Evolutionary conservation across 2,888 invertebrate genomes (phyloP), one percentile per base, ranked within the genome.

Genomic region (Amphimallon solstitiale): DNA sequence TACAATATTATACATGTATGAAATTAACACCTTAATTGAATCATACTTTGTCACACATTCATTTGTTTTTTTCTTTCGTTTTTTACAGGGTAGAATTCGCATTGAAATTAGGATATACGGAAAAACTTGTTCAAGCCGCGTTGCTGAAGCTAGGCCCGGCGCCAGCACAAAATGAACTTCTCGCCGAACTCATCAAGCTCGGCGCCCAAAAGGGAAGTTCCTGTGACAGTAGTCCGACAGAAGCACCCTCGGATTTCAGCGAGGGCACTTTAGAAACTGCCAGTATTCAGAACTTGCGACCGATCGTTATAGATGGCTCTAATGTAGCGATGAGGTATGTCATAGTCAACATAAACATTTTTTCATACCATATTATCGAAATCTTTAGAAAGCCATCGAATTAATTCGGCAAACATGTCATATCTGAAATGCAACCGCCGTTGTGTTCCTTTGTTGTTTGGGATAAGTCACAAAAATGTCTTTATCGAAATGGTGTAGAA

Each of bases 241-340:
- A 81, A 46, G 78, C 77, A 54, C 62, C 73, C 51, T 60, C 74
- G 10, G 78, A 78, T 60, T 67, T 76, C 34, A 66, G 72, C 45
- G 74, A 74, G 45, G 34, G 35, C 12, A 15, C 43, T 34, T 43
- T 59, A 34, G 56, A 59, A 34, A 23, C 45, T 1, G 12, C 56
- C 43, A 59, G 40, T 59, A 45, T 52, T 23, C 74, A 65, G 80
- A 79, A 29, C 35, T 82, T 91, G 10, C 83, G 95, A 66, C 91
- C 92, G 64, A 90, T 97, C 70, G 95, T 97, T 70, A 92, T 97
- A 68, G 97, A 97, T 81, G 97, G 97, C 75, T 95, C 95, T 81
- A 97, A 97, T 81, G 93, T 97, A 15, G 97, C 97, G 37, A 94
- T 96, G 92, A 92, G 91, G 92, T 92, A 80, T 77, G 79, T 77